These are phyloP conservation scores for Drosophila monieri DNA, from an alignment of 2,888 invertebrate genomes.

Conservation along the genomic window DNA sequence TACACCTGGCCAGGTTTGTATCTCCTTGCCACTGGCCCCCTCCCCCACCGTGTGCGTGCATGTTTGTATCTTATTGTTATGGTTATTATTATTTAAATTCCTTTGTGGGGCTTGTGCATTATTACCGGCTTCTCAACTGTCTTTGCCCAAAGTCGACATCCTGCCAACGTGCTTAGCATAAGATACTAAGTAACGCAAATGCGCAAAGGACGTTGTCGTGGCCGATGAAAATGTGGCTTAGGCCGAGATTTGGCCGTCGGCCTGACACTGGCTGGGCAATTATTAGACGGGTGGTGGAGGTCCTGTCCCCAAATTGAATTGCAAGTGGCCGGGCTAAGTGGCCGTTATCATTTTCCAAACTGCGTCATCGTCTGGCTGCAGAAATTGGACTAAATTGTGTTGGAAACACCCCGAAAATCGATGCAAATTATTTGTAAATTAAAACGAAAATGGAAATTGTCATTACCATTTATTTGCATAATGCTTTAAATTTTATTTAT, in stretches of 20 bases:
- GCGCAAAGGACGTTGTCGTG: slow-evolving; percentile 9
- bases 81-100: slow-evolving; percentile 59
- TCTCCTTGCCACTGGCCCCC: slow-evolving; percentile 1
- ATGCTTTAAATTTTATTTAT: slow-evolving; percentile 46
- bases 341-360: slow-evolving; percentile 55
- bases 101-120: slow-evolving; percentile 43
- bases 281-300: slow-evolving; percentile 30
- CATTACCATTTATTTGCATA: slow-evolving; percentile 43
- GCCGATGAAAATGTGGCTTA: slow-evolving; percentile 22
- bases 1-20: slow-evolving; percentile 13
- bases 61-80: slow-evolving; percentile 38
- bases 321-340: slow-evolving; percentile 57
- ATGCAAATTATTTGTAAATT: slow-evolving; percentile 23
- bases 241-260: slow-evolving; percentile 35
- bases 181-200: slow-evolving; percentile 57
- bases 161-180: slow-evolving; percentile 67
- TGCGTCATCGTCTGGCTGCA: slow-evolving; percentile 13
- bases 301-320: slow-evolving; percentile 62
- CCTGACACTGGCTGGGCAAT: slow-evolving; percentile 27
- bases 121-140: slow-evolving; percentile 36
- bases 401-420: slow-evolving; percentile 20
- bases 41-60: slow-evolving; percentile 9
- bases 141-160: slow-evolving; percentile 50
- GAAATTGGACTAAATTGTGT: slow-evolving; percentile 18
- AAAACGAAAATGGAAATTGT: slow-evolving; percentile 15